These are phyloP conservation scores for Cebus imitator DNA, from an alignment of 2,113 vertebrate species.

Conservation along the genomic window DNA sequence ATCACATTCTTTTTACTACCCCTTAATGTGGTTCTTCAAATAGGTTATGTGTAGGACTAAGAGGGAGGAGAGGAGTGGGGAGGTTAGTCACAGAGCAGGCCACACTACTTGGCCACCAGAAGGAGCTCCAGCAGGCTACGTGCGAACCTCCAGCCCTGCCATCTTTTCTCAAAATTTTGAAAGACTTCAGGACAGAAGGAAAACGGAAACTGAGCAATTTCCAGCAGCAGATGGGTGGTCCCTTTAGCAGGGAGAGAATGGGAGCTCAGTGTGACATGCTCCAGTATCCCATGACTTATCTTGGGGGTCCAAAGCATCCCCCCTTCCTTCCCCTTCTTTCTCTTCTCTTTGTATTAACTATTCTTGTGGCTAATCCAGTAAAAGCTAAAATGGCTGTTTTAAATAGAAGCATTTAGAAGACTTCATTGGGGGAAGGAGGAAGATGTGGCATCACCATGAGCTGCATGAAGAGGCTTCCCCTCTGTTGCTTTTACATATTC, in stretches of 20 bases:
- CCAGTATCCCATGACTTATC: rapidly evolving
- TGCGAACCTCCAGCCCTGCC: not conserved
- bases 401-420: not conserved
- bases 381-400: not conserved
- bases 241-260: not conserved
- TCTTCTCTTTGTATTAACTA: not conserved
- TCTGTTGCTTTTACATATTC: not conserved
- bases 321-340: not conserved
- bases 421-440: not conserved
- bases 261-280: not conserved
- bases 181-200: not conserved
- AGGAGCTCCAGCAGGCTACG: not conserved
- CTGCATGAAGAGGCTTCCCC: not conserved
- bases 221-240: not conserved
- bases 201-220: not conserved
- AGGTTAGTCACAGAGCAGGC: not conserved
- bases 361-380: not conserved
- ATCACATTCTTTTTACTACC: not conserved
- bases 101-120: not conserved
- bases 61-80: not conserved
- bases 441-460: not conserved
- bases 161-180: not conserved
- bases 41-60: not conserved
- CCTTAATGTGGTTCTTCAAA: slow-evolving; percentile 20
- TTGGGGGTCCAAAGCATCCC: not conserved